phyloP scores from a whole-genome alignment of 1,140 invertebrate genomes.

The Phymastichus coffea region DNA sequence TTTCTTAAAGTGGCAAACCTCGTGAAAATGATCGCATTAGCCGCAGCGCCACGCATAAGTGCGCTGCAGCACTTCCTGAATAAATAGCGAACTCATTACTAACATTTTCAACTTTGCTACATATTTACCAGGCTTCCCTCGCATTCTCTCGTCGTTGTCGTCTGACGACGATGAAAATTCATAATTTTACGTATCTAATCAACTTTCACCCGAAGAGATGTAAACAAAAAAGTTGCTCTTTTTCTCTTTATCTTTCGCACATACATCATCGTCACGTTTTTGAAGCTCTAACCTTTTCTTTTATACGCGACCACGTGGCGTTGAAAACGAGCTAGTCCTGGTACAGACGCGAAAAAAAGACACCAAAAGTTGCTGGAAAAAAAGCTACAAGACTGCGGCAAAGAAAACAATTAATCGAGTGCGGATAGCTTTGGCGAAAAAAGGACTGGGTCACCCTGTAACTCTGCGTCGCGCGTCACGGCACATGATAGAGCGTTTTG shows the following conservation, averaged over 20 bases:
- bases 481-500: conserved; percentile 3
- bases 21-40: conserved; percentile 15
- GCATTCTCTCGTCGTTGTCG: too few relatives aligned
- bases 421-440: neutral
- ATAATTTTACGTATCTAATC: too few relatives aligned
- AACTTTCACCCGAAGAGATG: too few relatives aligned
- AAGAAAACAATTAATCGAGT: conserved; percentile 21
- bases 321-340: neutral
- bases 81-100: neutral
- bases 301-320: neutral
- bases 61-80: neutral
- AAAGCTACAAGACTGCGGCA: too few relatives aligned
- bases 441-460: neutral
- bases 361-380: neutral
- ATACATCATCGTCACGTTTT: conserved; percentile 24
- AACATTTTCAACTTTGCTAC: too few relatives aligned
- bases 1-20: conserved; percentile 21
- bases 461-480: neutral
- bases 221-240: too few relatives aligned
- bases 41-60: neutral
- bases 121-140: too few relatives aligned
- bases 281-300: conserved; percentile 11
- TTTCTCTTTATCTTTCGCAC: too few relatives aligned
- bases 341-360: neutral
- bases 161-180: too few relatives aligned